Evolutionary conservation across 2,113 vertebrate genomes (phyloP), one percentile per base, ranked within the genome.

Genomic region (Percopsis transmontana): DNA sequence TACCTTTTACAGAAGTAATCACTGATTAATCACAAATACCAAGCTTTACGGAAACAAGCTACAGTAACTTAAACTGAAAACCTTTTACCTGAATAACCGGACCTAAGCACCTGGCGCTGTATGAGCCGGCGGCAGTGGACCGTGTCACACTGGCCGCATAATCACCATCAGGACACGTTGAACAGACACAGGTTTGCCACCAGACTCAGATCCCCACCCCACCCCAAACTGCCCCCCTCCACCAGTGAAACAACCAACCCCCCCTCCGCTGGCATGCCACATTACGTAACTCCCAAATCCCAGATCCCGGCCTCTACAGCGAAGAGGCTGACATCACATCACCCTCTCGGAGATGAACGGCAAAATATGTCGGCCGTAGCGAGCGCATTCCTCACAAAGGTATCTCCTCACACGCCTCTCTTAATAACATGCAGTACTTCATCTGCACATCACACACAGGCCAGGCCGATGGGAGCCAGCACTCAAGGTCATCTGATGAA

Each of bases 401-500:
- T 4, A 33, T 33, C 27, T 33, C 5, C 27, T 33, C 27, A 33
- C 83, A 80, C 80, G 79, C 70, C 51, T 79, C 74, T 76, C 48
- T 48, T 77, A 27, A 63, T 82, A 80, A 80, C 68, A 84, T 81
- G 85, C 85, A 74, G 76, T 66, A 74, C 82, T 80, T 86, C 85
- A 82, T 85, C 80, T 80, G 52, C 27, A 33, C 27, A 33, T 33
- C 27, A 33, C 80, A 79, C 83, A 48, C 74, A 56, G 80, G 78
- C 40, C 15, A 57, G 66, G 76, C 80, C 20, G 39, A 58, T 51
- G 51, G 47, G 80, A 56, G 11, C 73, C 66, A 58, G 76, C 70
- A 82, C 81, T 87, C 88, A 90, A 89, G 88, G 89, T 90, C 86
- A 85, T 80, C 68, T 79, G 84, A 81, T 76, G 81, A 85, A 84